phyloP scores from a whole-genome alignment of 2,797 vertebrate genomes.

The Pachyuromys duprasi region DNA sequence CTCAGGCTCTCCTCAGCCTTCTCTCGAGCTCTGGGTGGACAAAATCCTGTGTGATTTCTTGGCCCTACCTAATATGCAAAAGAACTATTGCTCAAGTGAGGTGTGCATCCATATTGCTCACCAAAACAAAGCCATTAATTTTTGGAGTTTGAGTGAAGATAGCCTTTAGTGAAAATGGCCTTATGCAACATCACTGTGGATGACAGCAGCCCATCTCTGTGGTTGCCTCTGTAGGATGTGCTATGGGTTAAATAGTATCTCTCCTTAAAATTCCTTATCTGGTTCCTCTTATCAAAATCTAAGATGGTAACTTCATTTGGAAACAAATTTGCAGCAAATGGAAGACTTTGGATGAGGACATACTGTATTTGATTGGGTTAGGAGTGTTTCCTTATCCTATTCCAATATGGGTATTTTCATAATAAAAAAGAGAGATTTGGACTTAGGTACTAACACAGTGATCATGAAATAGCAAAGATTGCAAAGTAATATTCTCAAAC shows the following conservation, averaged over 20 bases:
- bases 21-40: background rate
- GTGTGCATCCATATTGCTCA: background rate
- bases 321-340: background rate
- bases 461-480: background rate
- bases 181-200: background rate
- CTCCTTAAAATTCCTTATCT: background rate
- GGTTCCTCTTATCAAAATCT: background rate
- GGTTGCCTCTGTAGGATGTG: background rate
- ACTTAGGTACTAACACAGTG: fast-evolving
- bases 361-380: background rate
- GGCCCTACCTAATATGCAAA: background rate
- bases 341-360: background rate
- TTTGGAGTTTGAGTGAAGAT: background rate
- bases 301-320: background rate
- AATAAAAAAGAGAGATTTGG: background rate
- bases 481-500: background rate
- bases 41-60: background rate
- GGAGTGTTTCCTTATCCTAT: background rate
- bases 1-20: background rate
- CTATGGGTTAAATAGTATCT: background rate
- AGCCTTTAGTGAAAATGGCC: background rate
- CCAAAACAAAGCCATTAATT: background rate
- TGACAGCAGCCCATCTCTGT: background rate
- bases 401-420: background rate
- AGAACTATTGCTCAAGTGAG: background rate